These are phyloP conservation scores for Siniperca obscura DNA, from an alignment of 2,797 vertebrate genomes.

Conservation along the genomic window DNA sequence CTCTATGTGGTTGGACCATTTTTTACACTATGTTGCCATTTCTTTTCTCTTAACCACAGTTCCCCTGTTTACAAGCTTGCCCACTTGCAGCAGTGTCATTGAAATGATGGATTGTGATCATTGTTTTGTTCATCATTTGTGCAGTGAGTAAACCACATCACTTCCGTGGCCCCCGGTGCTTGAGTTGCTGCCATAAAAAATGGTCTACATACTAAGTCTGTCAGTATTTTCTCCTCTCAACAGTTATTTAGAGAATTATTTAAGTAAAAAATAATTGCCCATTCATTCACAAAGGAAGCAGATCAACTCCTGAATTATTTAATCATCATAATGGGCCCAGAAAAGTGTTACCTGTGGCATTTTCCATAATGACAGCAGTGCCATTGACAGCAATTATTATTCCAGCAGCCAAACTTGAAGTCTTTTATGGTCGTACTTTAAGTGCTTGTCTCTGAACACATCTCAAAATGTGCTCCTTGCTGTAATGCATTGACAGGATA, in stretches of 20 bases:
- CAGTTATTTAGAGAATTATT: slow-evolving; percentile 21
- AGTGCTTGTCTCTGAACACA: slow-evolving; percentile 38
- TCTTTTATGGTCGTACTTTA: slow-evolving; percentile 36
- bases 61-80: slow-evolving; percentile 24
- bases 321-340: slow-evolving; percentile 48
- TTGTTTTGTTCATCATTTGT: not conserved
- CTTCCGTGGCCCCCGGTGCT: not conserved
- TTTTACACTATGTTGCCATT: slow-evolving; percentile 25
- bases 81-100: slow-evolving; percentile 21
- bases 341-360: slow-evolving; percentile 63
- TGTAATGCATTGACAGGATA: slow-evolving; percentile 5
- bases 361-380: slow-evolving; percentile 50
- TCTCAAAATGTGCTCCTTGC: slow-evolving; percentile 39
- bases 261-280: slow-evolving; percentile 23
- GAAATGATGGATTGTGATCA: slow-evolving; percentile 36
- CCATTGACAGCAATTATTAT: slow-evolving; percentile 47
- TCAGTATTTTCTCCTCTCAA: slow-evolving; percentile 13
- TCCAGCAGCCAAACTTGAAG: slow-evolving; percentile 47
- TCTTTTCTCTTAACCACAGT: slow-evolving; percentile 41
- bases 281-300: slow-evolving; percentile 46
- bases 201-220: not conserved
- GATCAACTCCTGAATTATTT: slow-evolving; percentile 56
- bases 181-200: slow-evolving; percentile 12
- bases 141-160: slow-evolving; percentile 17
- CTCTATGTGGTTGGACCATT: slow-evolving; percentile 19